Base-by-base conservation (phyloP, 1,140 invertebrate species). In the Trachymyrmex cornetzi region DNA sequence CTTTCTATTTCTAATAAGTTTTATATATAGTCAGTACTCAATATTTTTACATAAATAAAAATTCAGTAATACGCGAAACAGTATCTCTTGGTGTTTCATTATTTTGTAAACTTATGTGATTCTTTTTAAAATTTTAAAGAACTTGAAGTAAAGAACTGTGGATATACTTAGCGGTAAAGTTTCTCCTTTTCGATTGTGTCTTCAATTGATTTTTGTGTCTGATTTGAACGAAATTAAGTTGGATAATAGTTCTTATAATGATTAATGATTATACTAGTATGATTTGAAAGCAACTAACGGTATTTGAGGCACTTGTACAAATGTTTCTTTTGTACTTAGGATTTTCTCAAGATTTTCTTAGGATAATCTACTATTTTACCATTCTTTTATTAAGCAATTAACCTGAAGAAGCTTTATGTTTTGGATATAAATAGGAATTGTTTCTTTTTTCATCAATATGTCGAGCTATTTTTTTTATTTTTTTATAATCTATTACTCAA, bases 381-480 rank as follows among this genome's bases (percentile, higher is more conserved):
- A 86, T n/a, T 74, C 87, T 75, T 72, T 87, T 57, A 38, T 90
- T 74, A 79, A 85, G 85, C 72, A 75, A 86, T 88, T 87, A 88
- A 91, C 66, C 27, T 66, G 14, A 79, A 88, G 7, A 90, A 84
- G 89, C 86, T 90, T 90, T 81, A 55, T 79, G 85, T 64, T 87
- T 91, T 79, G 74, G 89, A 85, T 90, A 71, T 74, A 71, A 80
- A 72, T 61, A 72, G 59, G 59, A 55, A 74, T 66, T 86, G 85
- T 87, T 19, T 50, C 59, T 66, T 50, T 64, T 66, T 24, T 59
- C 6, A 16, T 9, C 19, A 59, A 57, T 57, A 61, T 77, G 64
- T 30, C 38, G 12, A 22, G 11, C 38, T 66, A 61, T 66, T 48
- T 69, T 81, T 57, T 44, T 63, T 48, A 74, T 81, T 57, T 44